phyloP scores from a whole-genome alignment of 1,140 invertebrate species.

The Scylla paramamosain region DNA sequence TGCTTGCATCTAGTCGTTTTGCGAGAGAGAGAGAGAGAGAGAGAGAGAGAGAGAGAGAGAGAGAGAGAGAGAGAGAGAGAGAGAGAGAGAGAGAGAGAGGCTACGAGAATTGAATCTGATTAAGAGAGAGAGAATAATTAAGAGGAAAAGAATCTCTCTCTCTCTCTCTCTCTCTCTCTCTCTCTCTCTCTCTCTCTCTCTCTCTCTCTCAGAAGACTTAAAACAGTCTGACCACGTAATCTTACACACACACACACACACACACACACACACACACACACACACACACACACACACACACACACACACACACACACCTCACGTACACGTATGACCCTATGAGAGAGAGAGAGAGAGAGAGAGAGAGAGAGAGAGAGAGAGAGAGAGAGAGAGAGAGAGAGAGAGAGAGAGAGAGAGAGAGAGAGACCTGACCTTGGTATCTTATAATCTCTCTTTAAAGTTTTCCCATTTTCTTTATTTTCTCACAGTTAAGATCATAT shows the following conservation, averaged over 20 bases:
- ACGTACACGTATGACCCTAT: background rate
- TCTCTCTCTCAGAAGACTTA: background rate
- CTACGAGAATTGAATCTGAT: too few species aligned
- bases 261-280: constrained; percentile 12
- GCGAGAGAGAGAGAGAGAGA: constrained; percentile 27
- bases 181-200: too few species aligned
- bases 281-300: background rate
- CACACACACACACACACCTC: constrained; percentile 30
- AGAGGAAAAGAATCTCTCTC: background rate
- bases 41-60: too few species aligned
- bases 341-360: too few species aligned
- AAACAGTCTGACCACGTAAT: background rate
- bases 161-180: background rate
- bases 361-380: too few species aligned
- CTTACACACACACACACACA: constrained; percentile 39
- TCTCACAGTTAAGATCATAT: background rate
- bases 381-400: too few species aligned
- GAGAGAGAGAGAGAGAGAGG: too few species aligned
- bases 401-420: too few species aligned
- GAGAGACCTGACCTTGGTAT: too few species aligned
- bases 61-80: too few species aligned
- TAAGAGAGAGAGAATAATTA: background rate
- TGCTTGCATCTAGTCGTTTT: too few species aligned
- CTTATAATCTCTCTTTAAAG: too few species aligned
- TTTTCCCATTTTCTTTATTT: background rate